These are phyloP conservation scores for Psophia crepitans DNA, from an alignment of 2,113 vertebrate species.

Conservation along the genomic window DNA sequence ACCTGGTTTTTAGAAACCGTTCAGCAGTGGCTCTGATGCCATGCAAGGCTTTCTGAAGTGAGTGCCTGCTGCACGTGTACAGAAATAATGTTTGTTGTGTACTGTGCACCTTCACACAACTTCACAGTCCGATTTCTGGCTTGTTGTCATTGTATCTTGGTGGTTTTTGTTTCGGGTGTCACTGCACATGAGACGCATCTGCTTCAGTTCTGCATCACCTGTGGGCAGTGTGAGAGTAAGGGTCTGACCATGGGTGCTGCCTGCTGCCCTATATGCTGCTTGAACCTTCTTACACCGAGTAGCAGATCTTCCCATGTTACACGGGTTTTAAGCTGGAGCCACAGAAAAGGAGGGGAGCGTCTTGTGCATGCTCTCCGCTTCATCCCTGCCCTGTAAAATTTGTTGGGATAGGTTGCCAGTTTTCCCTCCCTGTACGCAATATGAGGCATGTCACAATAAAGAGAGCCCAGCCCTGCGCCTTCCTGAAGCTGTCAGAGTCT, in stretches of 20 bases:
- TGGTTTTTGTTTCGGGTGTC: neutral
- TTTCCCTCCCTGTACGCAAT: neutral
- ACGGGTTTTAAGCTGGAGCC: neutral
- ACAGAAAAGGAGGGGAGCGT: neutral
- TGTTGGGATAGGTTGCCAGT: neutral
- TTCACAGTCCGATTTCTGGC: neutral
- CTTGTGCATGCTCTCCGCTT: neutral
- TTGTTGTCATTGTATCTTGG: rapidly evolving
- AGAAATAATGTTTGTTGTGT: neutral
- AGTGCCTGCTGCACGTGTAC: rapidly evolving
- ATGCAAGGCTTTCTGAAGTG: neutral
- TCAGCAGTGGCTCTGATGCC: neutral
- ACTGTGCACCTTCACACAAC: neutral
- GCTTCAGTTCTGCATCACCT: neutral
- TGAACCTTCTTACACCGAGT: neutral
- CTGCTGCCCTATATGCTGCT: neutral
- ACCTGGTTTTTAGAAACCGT: neutral
- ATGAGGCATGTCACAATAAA: neutral
- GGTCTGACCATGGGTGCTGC: neutral
- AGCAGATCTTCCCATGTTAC: neutral
- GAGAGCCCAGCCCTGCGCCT: neutral
- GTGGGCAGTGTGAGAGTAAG: rapidly evolving
- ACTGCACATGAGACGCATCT: neutral
- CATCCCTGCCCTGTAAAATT: neutral
- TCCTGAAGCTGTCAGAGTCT: neutral